A percentile compares a stretch with the other conserved stretches of the same genome.
Conservation (phyloP, 1,140 invertebrate species). For the Sitodiplosis mosellana region DNA sequence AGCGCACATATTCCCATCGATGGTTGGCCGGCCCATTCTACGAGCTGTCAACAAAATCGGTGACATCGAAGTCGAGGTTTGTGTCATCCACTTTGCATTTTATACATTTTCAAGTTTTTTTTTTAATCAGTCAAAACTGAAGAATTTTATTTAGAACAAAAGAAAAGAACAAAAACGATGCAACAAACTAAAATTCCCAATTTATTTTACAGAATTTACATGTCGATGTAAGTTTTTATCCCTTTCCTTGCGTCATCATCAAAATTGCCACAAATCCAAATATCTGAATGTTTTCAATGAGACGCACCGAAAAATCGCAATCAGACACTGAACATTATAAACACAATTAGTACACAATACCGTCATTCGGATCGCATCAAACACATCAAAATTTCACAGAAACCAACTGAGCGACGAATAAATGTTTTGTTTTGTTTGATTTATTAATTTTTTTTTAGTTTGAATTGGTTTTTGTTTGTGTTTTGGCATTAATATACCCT, state of each 20-base stretch:
- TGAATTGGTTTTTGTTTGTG: too few species aligned
- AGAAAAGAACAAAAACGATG: too few species aligned
- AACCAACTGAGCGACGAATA: too few species aligned
- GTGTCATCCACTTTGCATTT: conserved; percentile 7
- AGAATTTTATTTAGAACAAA: conserved; percentile 7
- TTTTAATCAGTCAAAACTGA: conserved; percentile 11
- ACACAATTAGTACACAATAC: too few species aligned
- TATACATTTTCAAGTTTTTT: background rate
- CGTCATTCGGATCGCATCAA: too few species aligned
- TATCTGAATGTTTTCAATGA: background rate
- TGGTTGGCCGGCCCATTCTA: conserved; percentile 96
- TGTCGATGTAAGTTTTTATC: conserved; percentile 33
- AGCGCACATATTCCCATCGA: conserved; percentile 94
- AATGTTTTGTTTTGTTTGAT: too few species aligned
- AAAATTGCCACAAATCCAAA: background rate
- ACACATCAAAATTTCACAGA: too few species aligned
- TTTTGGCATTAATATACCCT: too few species aligned
- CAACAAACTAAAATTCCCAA: conserved; percentile 1
- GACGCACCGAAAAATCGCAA: conserved; percentile 3
- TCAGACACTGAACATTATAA: too few species aligned
- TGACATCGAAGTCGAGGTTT: conserved; percentile 97
- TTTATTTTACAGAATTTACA: conserved; percentile 33
- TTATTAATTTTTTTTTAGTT: too few species aligned
- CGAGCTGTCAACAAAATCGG: conserved; percentile 94
- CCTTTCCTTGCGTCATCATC: too few species aligned